These are phyloP conservation scores for Melanargia galathea DNA, from an alignment of 2,888 invertebrate species.

Conservation along the genomic window DNA sequence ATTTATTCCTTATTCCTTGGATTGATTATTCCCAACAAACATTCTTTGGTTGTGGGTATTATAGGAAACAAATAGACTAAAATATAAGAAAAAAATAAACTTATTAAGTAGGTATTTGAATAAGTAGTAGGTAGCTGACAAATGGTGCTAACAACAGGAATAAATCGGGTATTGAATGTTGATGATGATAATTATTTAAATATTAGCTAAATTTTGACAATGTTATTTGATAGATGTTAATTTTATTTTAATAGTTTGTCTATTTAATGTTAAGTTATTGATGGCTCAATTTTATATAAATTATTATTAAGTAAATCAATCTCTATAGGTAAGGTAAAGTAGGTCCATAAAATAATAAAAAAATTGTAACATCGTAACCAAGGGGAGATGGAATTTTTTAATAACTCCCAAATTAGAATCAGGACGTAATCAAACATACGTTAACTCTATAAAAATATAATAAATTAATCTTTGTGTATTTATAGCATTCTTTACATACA, in stretches of 20 bases:
- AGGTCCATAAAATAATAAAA: too few species aligned
- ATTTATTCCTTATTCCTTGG: constrained; percentile 18
- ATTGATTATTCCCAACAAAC: constrained; percentile 65
- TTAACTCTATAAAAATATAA: constrained; percentile 22
- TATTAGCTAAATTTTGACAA: constrained; percentile 23
- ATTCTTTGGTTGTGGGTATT: constrained; percentile 62
- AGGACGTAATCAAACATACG: neutral
- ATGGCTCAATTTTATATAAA: constrained; percentile 6
- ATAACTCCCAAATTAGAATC: too few species aligned
- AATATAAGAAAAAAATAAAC: neutral
- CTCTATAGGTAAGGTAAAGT: neutral
- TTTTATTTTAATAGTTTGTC: neutral
- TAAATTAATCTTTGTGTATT: constrained; percentile 12
- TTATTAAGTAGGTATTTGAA: constrained; percentile 33
- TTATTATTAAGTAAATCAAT: constrained; percentile 5
- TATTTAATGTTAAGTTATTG: neutral
- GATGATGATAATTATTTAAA: constrained; percentile 38
- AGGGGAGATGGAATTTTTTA: too few species aligned
- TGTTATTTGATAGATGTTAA: neutral
- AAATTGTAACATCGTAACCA: too few species aligned
- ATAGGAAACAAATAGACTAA: constrained; percentile 25
- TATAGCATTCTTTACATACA: constrained; percentile 54
- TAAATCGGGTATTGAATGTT: constrained; percentile 46
- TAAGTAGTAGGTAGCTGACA: constrained; percentile 66
- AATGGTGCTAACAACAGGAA: constrained; percentile 65